These are phyloP conservation scores for Tapera naevia DNA, from an alignment of 2,797 vertebrate genomes.

Conservation along the genomic window DNA sequence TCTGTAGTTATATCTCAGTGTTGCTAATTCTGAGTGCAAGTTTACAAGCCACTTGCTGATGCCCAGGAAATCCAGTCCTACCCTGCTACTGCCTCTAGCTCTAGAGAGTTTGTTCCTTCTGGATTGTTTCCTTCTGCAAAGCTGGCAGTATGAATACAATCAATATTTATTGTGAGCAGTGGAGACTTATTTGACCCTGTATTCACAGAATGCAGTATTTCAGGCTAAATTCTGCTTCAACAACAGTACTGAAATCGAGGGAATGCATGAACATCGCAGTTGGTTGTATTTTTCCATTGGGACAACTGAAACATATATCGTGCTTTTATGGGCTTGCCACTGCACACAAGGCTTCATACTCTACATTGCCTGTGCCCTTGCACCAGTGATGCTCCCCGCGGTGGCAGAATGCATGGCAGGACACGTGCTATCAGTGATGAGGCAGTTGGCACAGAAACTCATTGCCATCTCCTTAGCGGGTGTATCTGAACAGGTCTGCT, in stretches of 20 bases:
- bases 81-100: neutral
- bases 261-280: neutral
- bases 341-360: neutral
- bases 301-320: accelerated
- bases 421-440: accelerated
- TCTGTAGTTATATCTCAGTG: neutral
- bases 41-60: neutral
- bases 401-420: accelerated
- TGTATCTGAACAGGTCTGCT: neutral
- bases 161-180: neutral
- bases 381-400: neutral
- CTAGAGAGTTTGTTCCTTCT: neutral
- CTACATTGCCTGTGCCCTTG: accelerated
- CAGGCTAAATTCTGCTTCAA: neutral
- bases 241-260: neutral
- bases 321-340: neutral
- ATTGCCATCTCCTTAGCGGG: neutral
- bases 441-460: neutral
- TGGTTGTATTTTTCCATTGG: neutral
- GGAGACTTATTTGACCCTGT: neutral
- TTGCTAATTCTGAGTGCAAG: neutral
- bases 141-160: neutral
- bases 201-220: neutral
- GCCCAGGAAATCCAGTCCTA: neutral
- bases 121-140: neutral